Base-by-base conservation (phyloP, 2,797 vertebrate species). In the Oreonectes daqikongensis region DNA sequence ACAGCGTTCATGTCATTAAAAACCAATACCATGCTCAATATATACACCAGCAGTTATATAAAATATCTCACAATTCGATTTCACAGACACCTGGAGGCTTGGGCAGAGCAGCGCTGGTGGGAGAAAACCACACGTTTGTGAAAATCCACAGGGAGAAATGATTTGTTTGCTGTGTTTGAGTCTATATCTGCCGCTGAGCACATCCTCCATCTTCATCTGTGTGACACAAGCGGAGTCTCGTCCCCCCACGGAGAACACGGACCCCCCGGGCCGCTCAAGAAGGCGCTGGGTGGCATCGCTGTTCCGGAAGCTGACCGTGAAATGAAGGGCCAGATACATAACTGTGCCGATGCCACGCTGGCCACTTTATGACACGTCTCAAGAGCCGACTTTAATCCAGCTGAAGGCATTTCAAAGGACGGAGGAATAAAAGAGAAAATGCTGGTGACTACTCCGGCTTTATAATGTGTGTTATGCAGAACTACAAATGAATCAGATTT, bases 301-400 rank as follows among this genome's bases (percentile, higher is more conserved):
- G 68, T 35, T 61, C 17, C 20, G 55, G 52, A 55, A 55, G 52
- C 22, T 59, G 55, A 38, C 14, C 20, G 15, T 40, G 15, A 26
- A 38, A 26, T 26, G 14, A 55, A 61, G 18, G 59, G 59, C 30
- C 28, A 35, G 59, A 32, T 61, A 61, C 28, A 35, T 61, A 61
- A 40, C 68, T 44, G 69, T 24, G 15, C 24, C 20, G 60, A 68
- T 38, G 61, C 7, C 38, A 44, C 26, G 1, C 60, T 46, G 44
- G 38, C 55, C 30, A 32, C 46, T 35, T 28, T 50, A 55, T 77
- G 85, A 72, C 76, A 70, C 84, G 83, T 78, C 83, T 76, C 69
- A 72, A 55, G 80, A 71, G 80, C 75, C 82, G 78, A 84, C 85
- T 80, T 82, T 84, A 86, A 84, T 89, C 82, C 80, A 80, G 64